phyloP scores from a whole-genome alignment of 2,113 vertebrate genomes.

The Erythrolamprus reginae region DNA sequence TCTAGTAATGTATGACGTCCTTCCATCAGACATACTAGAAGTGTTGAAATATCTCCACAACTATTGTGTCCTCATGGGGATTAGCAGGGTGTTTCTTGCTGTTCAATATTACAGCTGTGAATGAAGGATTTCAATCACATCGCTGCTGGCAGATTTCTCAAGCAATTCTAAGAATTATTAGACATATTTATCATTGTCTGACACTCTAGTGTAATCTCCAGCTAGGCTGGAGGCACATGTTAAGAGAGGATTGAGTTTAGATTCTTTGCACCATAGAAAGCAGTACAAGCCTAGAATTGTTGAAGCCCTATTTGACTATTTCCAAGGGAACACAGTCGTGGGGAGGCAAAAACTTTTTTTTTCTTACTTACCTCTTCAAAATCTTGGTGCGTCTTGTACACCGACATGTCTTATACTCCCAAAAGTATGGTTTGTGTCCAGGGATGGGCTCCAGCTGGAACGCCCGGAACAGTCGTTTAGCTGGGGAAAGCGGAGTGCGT shows the following conservation, averaged over 20 bases:
- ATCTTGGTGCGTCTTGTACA: too few species aligned
- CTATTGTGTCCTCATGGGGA: not conserved
- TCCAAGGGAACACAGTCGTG: too few species aligned
- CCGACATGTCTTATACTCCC: too few species aligned
- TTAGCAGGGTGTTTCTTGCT: not conserved
- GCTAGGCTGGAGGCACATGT: not conserved
- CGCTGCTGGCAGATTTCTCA: not conserved
- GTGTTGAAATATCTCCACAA: not conserved
- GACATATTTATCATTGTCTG: not conserved
- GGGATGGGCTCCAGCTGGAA: too few species aligned
- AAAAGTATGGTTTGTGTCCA: too few species aligned
- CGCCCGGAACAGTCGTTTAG: too few species aligned
- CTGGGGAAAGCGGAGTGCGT: too few species aligned
- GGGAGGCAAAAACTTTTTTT: too few species aligned
- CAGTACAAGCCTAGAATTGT: too few species aligned
- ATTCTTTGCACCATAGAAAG: too few species aligned
- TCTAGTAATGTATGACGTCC: not conserved
- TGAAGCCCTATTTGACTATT: too few species aligned
- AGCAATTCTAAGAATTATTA: not conserved
- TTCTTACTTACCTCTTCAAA: too few species aligned
- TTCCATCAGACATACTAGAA: not conserved
- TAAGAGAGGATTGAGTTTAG: not conserved
- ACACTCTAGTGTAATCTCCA: not conserved
- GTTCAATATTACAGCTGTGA: not conserved
- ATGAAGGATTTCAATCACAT: not conserved